Base-by-base conservation (phyloP, 1,140 invertebrate species). In the Eupeodes corollae region DNA sequence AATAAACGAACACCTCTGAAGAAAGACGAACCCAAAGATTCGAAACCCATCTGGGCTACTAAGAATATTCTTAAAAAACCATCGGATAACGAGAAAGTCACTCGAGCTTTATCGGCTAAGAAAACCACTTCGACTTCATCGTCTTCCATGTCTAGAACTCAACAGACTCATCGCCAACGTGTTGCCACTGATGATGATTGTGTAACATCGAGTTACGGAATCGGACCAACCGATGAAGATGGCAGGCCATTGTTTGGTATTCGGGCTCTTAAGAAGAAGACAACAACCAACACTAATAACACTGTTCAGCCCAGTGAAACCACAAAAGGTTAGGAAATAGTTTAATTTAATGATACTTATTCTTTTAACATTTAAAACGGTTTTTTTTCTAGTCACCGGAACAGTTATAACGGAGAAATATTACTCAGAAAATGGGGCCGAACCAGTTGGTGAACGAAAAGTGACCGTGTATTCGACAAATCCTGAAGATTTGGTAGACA, bases 171-270 rank as follows among this genome's bases (percentile, higher is more conserved):
- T 33, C 45, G 41, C 6, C 31, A 45, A 11, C 44, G 11, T 16
- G 61, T 63, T 44, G 55, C 51, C 6, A 59, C 57, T 5, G 61
- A 64, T 44, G 58, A 69, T 47, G 58, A 65, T 31, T 75, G 78
- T 31, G 82, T 88, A 39, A 85, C 82, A 8, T 86, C 85, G 2
- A 83, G 84, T 59, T 88, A 88, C 62, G 85, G 86, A 2, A 79
- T 85, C 3, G 84, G 84, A 5, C 86, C 86, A 34, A 82, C 82
- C 6, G 84, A 87, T 60, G 82, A 84, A 51, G 77, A 84, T 54
- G 83, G 84, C n/a, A 70, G 75, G 46, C 84, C 83, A 6, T 70
- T 87, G 18, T 86, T 86, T 64, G 84, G 84, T 33, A 74, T 86
- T 42, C 76, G 77, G 58, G 84, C 84, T 33, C 71, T 87, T 35